Conservation (phyloP, 2,797 vertebrate species). For the Chaunax sp. region DNA sequence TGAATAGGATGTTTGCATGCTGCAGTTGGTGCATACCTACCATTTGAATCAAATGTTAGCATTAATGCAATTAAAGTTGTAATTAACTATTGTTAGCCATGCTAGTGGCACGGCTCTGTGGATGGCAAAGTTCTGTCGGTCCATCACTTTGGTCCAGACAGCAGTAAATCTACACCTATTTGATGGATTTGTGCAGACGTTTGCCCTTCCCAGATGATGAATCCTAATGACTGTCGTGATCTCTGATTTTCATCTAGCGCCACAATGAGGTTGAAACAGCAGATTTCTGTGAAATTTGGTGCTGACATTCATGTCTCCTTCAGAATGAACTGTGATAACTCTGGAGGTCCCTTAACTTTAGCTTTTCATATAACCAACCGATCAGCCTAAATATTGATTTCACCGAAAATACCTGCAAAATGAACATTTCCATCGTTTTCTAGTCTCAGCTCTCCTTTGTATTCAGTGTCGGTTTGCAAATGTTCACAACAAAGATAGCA, state of each 20-base stretch:
- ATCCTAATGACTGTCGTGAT: not conserved
- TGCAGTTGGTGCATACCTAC: constrained; percentile 11
- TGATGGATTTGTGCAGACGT: not conserved
- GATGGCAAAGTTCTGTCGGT: not conserved
- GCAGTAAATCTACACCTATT: not conserved
- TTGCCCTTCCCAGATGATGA: not conserved
- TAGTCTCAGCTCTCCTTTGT: not conserved
- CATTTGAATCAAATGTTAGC: not conserved
- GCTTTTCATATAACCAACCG: too few relatives aligned
- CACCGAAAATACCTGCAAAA: not conserved
- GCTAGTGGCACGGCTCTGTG: not conserved
- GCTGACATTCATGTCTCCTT: not conserved
- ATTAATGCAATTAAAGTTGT: not conserved
- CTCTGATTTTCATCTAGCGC: too few relatives aligned
- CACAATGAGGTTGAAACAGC: too few relatives aligned
- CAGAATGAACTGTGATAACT: not conserved
- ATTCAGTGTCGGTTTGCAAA: not conserved
- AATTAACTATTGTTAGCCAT: not conserved
- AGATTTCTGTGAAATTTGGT: not conserved
- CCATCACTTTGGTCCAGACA: not conserved
- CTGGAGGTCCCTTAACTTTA: not conserved
- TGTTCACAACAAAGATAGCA: too few relatives aligned
- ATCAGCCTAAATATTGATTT: not conserved
- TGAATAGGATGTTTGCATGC: constrained; percentile 42
- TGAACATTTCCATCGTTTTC: not conserved